These are phyloP conservation scores for Mythimna lalbum DNA, from an alignment of 2,888 invertebrate species.

Conservation along the genomic window DNA sequence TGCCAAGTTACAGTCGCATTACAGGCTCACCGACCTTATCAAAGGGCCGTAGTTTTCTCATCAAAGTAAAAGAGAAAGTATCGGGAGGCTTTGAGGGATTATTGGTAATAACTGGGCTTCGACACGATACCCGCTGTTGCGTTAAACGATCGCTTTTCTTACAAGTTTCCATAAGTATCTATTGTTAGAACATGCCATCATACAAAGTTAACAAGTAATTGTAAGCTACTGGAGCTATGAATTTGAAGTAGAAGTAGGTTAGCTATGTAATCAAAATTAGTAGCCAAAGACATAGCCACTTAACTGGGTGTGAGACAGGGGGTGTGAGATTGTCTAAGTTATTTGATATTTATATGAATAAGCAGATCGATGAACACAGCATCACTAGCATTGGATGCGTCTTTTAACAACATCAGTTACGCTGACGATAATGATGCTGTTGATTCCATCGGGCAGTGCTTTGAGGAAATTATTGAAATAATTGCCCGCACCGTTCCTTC, in stretches of 20 bases:
- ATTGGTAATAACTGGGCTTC: slow-evolving; percentile 10
- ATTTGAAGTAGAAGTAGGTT: background rate
- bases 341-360: no score
- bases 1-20: slow-evolving; percentile 11
- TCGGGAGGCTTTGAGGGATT: slow-evolving; percentile 13
- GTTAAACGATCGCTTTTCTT: slow-evolving; percentile 9
- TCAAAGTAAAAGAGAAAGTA: slow-evolving; percentile 43
- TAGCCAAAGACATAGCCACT: no score
- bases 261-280: background rate
- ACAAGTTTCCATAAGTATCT: background rate
- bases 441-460: no score
- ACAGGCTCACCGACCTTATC: slow-evolving; percentile 31
- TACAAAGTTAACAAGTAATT: background rate
- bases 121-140: background rate
- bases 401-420: no score
- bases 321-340: no score
- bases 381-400: no score
- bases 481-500: no score
- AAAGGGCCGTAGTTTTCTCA: slow-evolving; percentile 52
- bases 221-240: background rate
- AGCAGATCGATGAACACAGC: no score
- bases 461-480: no score
- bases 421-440: no score
- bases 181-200: background rate
- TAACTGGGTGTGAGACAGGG: no score